Conservation (phyloP, 2,113 vertebrate species). For the Galbula dea region DNA sequence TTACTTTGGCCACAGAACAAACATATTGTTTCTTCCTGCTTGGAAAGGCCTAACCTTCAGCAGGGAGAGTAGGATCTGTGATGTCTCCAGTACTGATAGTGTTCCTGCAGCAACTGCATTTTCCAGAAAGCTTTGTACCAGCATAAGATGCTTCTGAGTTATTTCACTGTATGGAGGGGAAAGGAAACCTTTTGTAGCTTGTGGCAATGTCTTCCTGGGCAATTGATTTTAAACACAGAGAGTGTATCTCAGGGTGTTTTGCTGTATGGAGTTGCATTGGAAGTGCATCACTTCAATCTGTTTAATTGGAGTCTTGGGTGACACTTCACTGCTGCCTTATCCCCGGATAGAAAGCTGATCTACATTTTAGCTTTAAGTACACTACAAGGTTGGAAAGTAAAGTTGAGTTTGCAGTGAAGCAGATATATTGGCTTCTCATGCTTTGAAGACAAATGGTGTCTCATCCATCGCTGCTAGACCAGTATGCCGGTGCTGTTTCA, state of each 20-base stretch:
- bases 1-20: conserved; percentile 35
- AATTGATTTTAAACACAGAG: background rate
- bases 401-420: conserved; percentile 27
- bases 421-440: conserved; percentile 53
- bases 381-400: conserved; percentile 44
- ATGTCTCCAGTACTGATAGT: background rate
- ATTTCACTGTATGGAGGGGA: background rate
- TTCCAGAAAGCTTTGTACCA: background rate
- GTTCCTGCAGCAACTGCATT: background rate
- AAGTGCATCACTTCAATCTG: background rate
- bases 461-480: conserved; percentile 36
- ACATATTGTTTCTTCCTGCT: conserved; percentile 23
- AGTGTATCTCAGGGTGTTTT: background rate
- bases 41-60: conserved; percentile 10
- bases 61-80: background rate
- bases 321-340: background rate
- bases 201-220: background rate
- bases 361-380: conserved; percentile 39
- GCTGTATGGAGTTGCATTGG: background rate
- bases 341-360: background rate
- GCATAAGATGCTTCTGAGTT: background rate
- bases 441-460: conserved; percentile 66
- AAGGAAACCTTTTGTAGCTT: background rate
- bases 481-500: conserved; percentile 18
- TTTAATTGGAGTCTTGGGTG: conserved; percentile 44